phyloP scores from a whole-genome alignment of 2,888 invertebrate genomes.

The Lymantria monacha region DNA sequence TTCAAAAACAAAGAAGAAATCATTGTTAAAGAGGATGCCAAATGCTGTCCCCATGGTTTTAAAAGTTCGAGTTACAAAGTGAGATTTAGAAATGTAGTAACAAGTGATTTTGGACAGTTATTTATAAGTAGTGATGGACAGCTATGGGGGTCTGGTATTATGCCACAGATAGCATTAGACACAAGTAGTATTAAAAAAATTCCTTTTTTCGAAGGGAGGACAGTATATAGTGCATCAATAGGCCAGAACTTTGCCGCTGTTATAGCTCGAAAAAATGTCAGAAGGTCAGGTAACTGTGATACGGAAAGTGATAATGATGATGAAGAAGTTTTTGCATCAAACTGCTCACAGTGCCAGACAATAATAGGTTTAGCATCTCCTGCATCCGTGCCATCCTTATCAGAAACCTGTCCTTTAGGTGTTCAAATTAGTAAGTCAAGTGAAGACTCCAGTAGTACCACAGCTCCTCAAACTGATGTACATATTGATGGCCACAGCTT shows the following conservation, averaged over 20 bases:
- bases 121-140: constrained; percentile 86
- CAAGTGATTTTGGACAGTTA: constrained; percentile 84
- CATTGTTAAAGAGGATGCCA: constrained; percentile 83
- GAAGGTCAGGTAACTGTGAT: constrained; percentile 75
- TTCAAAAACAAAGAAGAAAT: constrained; percentile 83
- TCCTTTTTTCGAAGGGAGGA: constrained; percentile 85
- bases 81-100: constrained; percentile 84
- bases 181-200: constrained; percentile 84
- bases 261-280: constrained; percentile 84
- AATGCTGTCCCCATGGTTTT: constrained; percentile 85
- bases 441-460: constrained; percentile 84
- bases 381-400: constrained; percentile 82
- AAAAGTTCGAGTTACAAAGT: constrained; percentile 83
- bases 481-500: constrained; percentile 79
- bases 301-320: constrained; percentile 83
- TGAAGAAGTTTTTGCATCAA: constrained; percentile 85
- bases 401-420: constrained; percentile 85
- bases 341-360: constrained; percentile 85
- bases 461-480: constrained; percentile 80
- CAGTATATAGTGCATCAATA: constrained; percentile 86
- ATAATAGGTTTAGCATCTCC: constrained; percentile 82
- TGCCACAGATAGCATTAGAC: constrained; percentile 85
- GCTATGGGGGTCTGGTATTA: constrained; percentile 86
- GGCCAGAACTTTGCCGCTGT: constrained; percentile 90
- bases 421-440: constrained; percentile 82